A percentile compares a stretch with the other conserved stretches of the same genome.
Evolutionary conservation across 1,140 invertebrate genomes (phyloP).

Genomic region (Paraescarpia echinospica): DNA sequence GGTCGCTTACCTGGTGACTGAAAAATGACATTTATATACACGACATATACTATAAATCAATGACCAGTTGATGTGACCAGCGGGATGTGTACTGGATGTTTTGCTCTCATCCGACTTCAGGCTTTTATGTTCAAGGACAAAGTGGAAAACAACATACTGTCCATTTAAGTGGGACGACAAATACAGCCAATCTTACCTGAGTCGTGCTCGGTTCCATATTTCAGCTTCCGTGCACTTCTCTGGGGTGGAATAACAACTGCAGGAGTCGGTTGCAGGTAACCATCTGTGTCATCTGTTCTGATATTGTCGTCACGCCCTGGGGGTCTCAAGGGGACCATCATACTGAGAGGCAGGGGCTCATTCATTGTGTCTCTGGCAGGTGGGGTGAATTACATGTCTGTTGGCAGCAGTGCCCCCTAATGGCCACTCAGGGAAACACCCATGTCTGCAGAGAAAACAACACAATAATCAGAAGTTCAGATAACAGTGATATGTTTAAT

Average conservation of each 20-base stretch:
- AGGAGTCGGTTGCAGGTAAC: background rate
- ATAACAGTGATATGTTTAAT: background rate
- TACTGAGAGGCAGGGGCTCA: background rate
- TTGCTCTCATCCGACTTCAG: too few species aligned
- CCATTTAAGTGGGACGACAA: background rate
- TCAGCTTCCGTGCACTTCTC: background rate
- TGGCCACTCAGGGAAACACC: background rate
- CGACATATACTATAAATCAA: background rate
- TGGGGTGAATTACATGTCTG: background rate
- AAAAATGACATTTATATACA: background rate
- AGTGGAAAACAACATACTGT: too few species aligned
- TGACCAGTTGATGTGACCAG: too few species aligned
- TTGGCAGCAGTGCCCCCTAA: background rate
- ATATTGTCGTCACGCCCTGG: background rate
- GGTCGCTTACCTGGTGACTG: background rate
- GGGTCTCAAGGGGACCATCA: background rate
- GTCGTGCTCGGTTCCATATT: background rate
- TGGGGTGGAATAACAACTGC: background rate
- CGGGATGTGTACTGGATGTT: too few species aligned
- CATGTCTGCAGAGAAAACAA: background rate
- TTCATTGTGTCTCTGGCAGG: background rate
- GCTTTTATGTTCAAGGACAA: too few species aligned
- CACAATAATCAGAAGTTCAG: background rate
- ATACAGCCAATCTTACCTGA: background rate
- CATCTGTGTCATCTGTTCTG: background rate